Evolutionary conservation across 1,140 invertebrate species (phyloP).

Genomic region (Pomacea maculata): DNA sequence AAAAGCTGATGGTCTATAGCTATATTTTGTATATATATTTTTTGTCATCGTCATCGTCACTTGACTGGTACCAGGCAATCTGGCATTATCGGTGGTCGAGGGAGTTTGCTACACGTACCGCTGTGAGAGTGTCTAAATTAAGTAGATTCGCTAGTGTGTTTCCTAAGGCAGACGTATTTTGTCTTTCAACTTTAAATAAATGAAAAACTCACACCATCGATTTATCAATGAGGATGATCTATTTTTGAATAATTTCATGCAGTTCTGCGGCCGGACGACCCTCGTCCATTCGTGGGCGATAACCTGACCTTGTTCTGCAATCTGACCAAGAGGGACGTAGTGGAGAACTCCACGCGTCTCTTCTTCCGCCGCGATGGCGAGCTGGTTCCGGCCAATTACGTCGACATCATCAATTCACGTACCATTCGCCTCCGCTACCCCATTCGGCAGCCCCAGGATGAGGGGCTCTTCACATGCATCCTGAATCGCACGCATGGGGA

Average conservation of each 20-base stretch:
- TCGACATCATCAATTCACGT: constrained; percentile 28
- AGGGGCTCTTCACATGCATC: constrained; percentile 34
- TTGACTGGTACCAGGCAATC: too few relatives aligned
- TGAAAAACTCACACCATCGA: too few relatives aligned
- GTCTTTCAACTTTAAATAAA: too few relatives aligned
- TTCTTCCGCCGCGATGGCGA: constrained; percentile 27
- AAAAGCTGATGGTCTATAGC: too few relatives aligned
- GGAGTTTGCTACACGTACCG: too few relatives aligned
- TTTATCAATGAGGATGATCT: too few relatives aligned
- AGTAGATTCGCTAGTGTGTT: too few relatives aligned
- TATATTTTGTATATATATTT: too few relatives aligned
- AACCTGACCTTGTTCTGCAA: constrained; percentile 36
- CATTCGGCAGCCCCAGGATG: constrained; percentile 26
- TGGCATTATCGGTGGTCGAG: too few relatives aligned
- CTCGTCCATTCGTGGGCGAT: constrained; percentile 36
- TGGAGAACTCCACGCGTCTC: constrained; percentile 26
- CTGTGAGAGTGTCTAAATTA: too few relatives aligned
- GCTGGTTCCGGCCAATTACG: constrained; percentile 16
- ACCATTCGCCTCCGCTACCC: constrained; percentile 31
- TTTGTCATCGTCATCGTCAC: too few relatives aligned
- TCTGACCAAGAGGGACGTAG: constrained; percentile 27
- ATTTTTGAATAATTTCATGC: not conserved
- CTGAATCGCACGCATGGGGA: constrained; percentile 19
- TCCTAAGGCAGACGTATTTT: too few relatives aligned
- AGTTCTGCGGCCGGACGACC: constrained; percentile 40